Evolutionary conservation across 2,113 vertebrate species (phyloP), one percentile per base, ranked within the genome.

Genomic region (Axis porcinus): DNA sequence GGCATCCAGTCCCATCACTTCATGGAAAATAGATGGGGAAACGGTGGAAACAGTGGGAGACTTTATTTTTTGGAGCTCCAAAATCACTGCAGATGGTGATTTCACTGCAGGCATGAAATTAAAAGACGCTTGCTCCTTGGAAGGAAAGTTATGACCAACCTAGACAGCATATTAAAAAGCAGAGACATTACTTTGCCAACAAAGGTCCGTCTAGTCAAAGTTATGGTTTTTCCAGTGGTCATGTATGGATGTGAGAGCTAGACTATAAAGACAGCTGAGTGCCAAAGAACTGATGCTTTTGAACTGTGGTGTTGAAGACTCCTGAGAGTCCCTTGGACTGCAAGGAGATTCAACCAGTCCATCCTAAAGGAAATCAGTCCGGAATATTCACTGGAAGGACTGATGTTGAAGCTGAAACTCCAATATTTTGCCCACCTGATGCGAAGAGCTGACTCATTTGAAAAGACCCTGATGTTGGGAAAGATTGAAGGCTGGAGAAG

Each of bases 131-230:
- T 67, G 0, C 4, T 36, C 4, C 64, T 36, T 67, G 64, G 8
- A 67, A 67, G 33, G 4, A 67, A 36, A 67, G 64, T n/a, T 21
- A 36, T 67, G 17, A 67, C 4, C 64, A 67, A 36, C 4, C 33
- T 36, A 67, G 33, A 11, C 2, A 36, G 33, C 17, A 67, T 67
- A 19, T 67, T 67, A 0, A 67, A 67, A 36, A 36, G 64, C 64
- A 67, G 64, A 67, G 64, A 21, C 17, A 11, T 67, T 67, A 67
- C 17, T 67, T 67, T 67, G 33, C 2, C 4, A 5, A 21, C 33
- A 11, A 67, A 67, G 2, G 33, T 36, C 64, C 1, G 0, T 21
- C 4, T 10, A 67, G 33, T 36, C 64, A 36, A 67, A 0, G 17
- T n/a, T 67, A 21, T 21, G 64, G 17, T 36, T 67, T 67, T 67